A percentile compares a stretch with the other conserved stretches of the same genome.
Conservation (phyloP, 2,888 invertebrate species). For the Nomada lathburiana region DNA sequence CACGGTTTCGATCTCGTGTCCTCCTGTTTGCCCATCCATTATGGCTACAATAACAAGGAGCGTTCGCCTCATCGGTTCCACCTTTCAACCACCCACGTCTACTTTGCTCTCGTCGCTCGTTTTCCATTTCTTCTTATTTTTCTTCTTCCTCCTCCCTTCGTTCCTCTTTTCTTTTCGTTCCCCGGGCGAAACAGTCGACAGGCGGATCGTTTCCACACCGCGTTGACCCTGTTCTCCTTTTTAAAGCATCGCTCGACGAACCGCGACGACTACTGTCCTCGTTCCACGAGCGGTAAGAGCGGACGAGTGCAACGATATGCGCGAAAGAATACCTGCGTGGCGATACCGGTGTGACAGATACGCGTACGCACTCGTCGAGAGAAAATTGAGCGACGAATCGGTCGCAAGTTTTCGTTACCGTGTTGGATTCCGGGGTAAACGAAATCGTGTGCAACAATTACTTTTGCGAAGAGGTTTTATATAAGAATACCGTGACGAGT, state of each 20-base stretch:
- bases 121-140: background rate
- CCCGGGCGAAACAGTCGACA: constrained; percentile 66
- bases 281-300: constrained; percentile 36
- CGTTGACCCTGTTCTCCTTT: constrained; percentile 71
- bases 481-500: too few species aligned
- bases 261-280: constrained; percentile 35
- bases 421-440: too few species aligned
- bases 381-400: too few species aligned
- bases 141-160: background rate
- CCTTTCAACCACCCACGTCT: constrained; percentile 55
- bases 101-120: constrained; percentile 22
- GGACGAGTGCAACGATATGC: constrained; percentile 35
- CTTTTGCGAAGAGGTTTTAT: too few species aligned
- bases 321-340: constrained; percentile 19
- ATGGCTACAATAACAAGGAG: constrained; percentile 81
- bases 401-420: too few species aligned
- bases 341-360: too few species aligned
- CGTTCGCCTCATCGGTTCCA: constrained; percentile 64
- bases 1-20: constrained; percentile 73
- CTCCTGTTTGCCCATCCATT: constrained; percentile 80
- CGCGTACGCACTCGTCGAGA: too few species aligned
- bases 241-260: constrained; percentile 52
- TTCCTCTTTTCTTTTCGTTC: constrained; percentile 47
- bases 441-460: too few species aligned
- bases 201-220: constrained; percentile 54